Conservation (phyloP, 2,113 vertebrate species). For the Addax nasomaculatus region DNA sequence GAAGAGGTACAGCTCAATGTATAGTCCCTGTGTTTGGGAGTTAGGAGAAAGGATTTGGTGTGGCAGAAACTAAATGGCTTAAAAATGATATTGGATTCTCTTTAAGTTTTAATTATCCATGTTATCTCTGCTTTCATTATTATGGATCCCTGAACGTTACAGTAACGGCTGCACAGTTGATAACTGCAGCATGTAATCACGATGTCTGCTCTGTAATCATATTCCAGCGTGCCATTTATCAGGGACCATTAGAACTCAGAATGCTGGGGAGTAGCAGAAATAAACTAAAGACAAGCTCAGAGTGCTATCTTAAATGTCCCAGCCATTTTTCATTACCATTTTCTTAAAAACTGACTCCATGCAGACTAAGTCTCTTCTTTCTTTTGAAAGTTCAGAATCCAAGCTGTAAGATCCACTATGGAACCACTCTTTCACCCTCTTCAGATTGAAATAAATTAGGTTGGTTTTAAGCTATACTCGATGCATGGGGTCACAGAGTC, state of each 20-base stretch:
- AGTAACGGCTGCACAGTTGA: conserved; percentile 20
- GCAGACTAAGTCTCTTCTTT: background rate
- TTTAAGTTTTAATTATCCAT: conserved; percentile 64
- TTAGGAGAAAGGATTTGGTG: background rate
- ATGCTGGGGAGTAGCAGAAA: background rate
- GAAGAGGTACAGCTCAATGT: background rate
- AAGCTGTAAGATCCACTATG: background rate
- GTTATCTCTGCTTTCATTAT: conserved; percentile 47
- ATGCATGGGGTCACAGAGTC: background rate
- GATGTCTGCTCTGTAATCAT: conserved; percentile 14
- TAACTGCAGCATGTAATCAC: background rate
- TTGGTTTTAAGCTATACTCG: background rate
- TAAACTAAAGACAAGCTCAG: background rate
- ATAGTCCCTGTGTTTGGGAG: background rate
- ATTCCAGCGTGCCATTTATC: background rate
- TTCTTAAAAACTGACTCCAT: background rate
- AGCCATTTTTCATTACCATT: background rate
- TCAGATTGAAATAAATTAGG: background rate
- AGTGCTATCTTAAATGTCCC: background rate
- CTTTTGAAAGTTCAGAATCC: background rate
- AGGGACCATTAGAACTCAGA: conserved; percentile 27
- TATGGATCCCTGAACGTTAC: background rate
- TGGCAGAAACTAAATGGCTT: conserved; percentile 12
- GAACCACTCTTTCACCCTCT: background rate
- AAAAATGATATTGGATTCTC: conserved; percentile 54